Base-by-base conservation (phyloP, 2,797 vertebrate species). In the Channa striata region DNA sequence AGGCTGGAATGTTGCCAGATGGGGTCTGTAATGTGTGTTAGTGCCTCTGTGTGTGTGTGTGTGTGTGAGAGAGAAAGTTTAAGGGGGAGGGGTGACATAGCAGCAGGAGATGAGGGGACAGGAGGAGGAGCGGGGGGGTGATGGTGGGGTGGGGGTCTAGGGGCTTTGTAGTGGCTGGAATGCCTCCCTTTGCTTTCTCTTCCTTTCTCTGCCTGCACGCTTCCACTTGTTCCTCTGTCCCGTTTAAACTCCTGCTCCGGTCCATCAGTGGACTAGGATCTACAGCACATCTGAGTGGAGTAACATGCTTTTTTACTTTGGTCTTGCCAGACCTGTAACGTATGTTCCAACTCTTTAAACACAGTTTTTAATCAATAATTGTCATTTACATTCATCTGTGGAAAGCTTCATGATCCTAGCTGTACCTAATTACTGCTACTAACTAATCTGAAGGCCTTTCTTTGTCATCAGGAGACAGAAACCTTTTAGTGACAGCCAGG, bases 131-230 rank as follows among this genome's bases (percentile, higher is more conserved):
- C n/a, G 17, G 51, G 37, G 44, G 42, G 64, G 51, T 49, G 40
- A 39, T 43, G 36, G 42, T 11, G 72, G 73, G 36, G 60, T 10
- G 34, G 81, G 81, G 70, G 63, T 89, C 77, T 82, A 76, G 39
- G 65, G 79, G 85, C 92, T 93, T 92, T 93, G 94, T 96, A 89
- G 89, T 80, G 90, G 86, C 39, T 92, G 96, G 96, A 97, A 97
- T 96, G 90, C 89, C 81, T 89, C 89, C 81, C 73, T 75, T 81
- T 81, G 83, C 81, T 82, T 64, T 83, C 81, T 70, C 71, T 68
- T 37, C 17, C 10, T 77, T 34, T 65, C 78, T 83, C 74, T 43
- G 74, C 78, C 83, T 70, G 87, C 83, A 70, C 90, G 89, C 91
- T 11, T 19, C 43, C 40, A 93, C 92, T 93, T 92, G 89, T 77